Conservation (phyloP, 2,888 invertebrate species). For the Kryphioiulus occultus region DNA sequence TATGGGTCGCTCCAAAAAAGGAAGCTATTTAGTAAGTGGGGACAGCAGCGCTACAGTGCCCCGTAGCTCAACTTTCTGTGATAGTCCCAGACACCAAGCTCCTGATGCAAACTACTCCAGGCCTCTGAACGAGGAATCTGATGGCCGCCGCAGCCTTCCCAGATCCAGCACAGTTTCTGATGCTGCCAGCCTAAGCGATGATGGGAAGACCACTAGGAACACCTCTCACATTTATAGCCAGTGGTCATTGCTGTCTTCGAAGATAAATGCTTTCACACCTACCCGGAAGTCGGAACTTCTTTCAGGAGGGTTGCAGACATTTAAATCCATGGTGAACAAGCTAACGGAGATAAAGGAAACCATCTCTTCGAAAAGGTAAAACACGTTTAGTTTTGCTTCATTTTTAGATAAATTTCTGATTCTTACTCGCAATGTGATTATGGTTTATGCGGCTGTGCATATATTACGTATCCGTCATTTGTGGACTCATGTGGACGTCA, state of each 20-base stretch:
- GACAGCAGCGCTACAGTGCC: conserved; percentile 50
- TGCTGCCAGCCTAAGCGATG: neutral
- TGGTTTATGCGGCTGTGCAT: too few species aligned
- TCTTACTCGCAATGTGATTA: too few species aligned
- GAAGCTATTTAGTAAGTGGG: conserved; percentile 43
- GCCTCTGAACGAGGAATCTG: neutral
- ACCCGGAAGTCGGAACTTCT: conserved; percentile 66
- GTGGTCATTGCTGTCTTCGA: conserved; percentile 17
- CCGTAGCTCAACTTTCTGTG: conserved; percentile 57
- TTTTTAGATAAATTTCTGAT: too few species aligned
- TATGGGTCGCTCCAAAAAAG: conserved; percentile 39
- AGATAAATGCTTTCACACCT: conserved; percentile 70
- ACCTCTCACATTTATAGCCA: conserved; percentile 35
- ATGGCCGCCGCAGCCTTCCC: neutral
- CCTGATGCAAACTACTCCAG: neutral
- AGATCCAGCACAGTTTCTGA: conserved; percentile 21
- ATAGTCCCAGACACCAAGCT: conserved; percentile 49
- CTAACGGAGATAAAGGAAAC: conserved; percentile 91
- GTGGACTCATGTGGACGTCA: too few species aligned
- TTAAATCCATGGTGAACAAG: conserved; percentile 84
- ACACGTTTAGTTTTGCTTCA: neutral
- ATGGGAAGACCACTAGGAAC: neutral
- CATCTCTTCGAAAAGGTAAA: conserved; percentile 63
- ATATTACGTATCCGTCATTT: too few species aligned
- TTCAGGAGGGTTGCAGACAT: conserved; percentile 72